Evolutionary conservation across 2,888 invertebrate genomes (phyloP).

Genomic region (Chelonus formosanus): DNA sequence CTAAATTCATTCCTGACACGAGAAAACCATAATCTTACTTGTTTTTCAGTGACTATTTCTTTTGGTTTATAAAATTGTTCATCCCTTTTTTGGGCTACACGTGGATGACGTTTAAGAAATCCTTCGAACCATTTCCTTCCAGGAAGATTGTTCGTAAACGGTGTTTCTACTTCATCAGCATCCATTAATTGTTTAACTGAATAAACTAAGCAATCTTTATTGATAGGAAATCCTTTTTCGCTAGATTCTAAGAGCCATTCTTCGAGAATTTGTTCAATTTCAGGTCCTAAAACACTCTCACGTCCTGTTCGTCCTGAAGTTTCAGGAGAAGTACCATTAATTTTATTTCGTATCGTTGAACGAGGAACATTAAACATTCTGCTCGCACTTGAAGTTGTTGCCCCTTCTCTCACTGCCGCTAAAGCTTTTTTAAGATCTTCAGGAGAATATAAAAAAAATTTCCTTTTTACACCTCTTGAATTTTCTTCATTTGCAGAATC

Average conservation of each 20-base stretch:
- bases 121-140: constrained; percentile 42
- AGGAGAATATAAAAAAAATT: no score
- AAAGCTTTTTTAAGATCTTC: no score
- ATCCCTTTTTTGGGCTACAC: constrained; percentile 36
- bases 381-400: no score
- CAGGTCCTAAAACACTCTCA: constrained; percentile 17
- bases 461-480: no score
- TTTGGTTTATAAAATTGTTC: constrained; percentile 40
- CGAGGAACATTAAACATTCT: constrained; percentile 32
- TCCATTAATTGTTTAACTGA: constrained; percentile 42
- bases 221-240: constrained; percentile 42
- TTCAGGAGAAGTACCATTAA: constrained; percentile 26
- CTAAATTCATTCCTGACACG: constrained; percentile 35
- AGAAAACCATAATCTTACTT: constrained; percentile 42
- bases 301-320: constrained; percentile 37
- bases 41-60: constrained; percentile 38
- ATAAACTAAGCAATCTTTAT: constrained; percentile 38
- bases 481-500: no score
- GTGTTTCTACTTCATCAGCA: constrained; percentile 32
- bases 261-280: constrained; percentile 36
- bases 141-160: constrained; percentile 35
- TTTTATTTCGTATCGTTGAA: constrained; percentile 37
- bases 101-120: constrained; percentile 41
- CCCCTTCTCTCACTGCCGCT: no score
- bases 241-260: constrained; percentile 40